Base-by-base conservation (phyloP, 2,113 vertebrate species). In the Scomber colias region DNA sequence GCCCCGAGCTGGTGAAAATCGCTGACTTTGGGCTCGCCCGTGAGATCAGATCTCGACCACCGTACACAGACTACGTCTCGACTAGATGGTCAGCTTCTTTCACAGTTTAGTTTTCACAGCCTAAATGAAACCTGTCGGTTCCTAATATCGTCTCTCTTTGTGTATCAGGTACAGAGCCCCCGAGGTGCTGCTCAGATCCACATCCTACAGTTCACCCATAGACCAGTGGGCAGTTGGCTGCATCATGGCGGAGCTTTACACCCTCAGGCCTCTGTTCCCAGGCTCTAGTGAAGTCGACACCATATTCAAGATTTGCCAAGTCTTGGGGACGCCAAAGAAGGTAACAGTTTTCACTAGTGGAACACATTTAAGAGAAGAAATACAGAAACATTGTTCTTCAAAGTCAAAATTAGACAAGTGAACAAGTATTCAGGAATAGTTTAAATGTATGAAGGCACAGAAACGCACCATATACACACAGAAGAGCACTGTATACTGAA, bases 231-330 rank as follows among this genome's bases (percentile, higher is more conserved):
- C 98, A 9, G 95, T 99, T 6, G 98, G 98, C 66, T 99, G 98
- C 87, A 99, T 99, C 77, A 99, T 99, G 97, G 98, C 98, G 11
- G 98, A 99, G 73, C 91, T 99, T 0, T 99, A 99, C 45, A 99
- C 97, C 0, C 91, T 99, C 51, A 95, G 98, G 53, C 98, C 98
- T 21, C 97, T 99, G 68, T 99, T 99, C 84, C 98, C 98, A 54
- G 98, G 98, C 57, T 97, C 97, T 71, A 98, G 97, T 45, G 98
- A 99, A 92, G 95, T 99, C 11, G 98, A 99, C 92, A 97, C 98
- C 90, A 99, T 99, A 87, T 99, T 99, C 92, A 99, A 99, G 93
- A 98, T 99, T 86, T 99, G 98, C 94, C 97, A 99, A 94, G 97
- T 99, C 9, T 92, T 99, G 87, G 98, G 98, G 51, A 99, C 98